Evolutionary conservation across 2,113 vertebrate genomes (phyloP), one percentile per base, ranked within the genome.

Genomic region (Sebastes fasciatus): DNA sequence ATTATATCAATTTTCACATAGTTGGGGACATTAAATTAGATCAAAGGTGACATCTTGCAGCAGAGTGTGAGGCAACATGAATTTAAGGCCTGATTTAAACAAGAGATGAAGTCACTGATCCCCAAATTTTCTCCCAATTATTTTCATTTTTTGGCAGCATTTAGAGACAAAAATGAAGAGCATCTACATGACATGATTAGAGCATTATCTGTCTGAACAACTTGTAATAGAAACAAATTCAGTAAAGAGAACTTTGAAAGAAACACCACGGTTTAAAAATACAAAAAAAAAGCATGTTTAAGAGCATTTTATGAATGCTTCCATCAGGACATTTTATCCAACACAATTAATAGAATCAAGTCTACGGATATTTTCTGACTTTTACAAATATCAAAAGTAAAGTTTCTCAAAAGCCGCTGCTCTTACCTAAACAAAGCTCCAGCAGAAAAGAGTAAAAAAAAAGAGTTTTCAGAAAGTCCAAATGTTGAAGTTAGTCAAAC

Each of bases 341-440:
- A 3, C 3, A 55, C 21, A 12, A 70, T 60, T 23, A 55, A 16
- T 1, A 63, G 6, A 55, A 2, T 45, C n/a, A 9, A 46, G 16
- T 23, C 16, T 43, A 17, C 0, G 5, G 3, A 26, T 9, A 13
- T 77, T 49, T 74, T 3, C 8, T 34, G 9, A 80, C 58, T 81
- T 51, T 23, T 61, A n/a, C 2, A 17, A 48, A 58, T 17, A 62
- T 51, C 34, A 43, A 68, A 88, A 61, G 40, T 2, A 48, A 78
- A 55, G 5, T 72, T 88, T 65, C 23, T 12, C 10, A 74, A 68
- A 58, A 66, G 62, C 62, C 2, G 5, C 12, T 40, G 55, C 10
- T 67, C 92, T 88, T 89, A 87, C 90, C 92, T 83, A 68, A 66
- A 84, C 9, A 72, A 88, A 81, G 92, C 91, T 93, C 91, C 92